A percentile compares a stretch with the other conserved stretches of the same genome.
Evolutionary conservation across 2,888 invertebrate species (phyloP).

Genomic region (Calephelis perditalis): DNA sequence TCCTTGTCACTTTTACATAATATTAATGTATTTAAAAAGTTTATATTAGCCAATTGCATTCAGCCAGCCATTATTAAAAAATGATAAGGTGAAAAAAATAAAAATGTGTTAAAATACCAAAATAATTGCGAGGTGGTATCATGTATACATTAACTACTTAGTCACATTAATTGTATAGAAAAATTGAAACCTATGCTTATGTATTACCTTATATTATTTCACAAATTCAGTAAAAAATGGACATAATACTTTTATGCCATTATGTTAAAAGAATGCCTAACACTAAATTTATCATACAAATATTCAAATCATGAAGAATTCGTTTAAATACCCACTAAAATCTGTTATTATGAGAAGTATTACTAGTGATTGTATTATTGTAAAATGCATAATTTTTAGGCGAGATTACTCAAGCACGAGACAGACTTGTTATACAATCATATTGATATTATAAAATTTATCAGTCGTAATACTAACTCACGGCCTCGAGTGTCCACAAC

Average conservation of each 20-base stretch:
- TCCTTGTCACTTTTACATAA: too few species aligned
- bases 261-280: constrained; percentile 60
- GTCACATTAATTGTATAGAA: constrained; percentile 21
- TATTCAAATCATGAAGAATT: constrained; percentile 43
- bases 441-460: constrained; percentile 35
- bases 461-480: constrained; percentile 53
- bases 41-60: too few species aligned
- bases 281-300: constrained; percentile 49
- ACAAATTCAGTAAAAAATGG: constrained; percentile 55
- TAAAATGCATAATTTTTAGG: constrained; percentile 18
- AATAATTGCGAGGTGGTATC: constrained; percentile 42
- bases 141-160: constrained; percentile 17
- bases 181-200: constrained; percentile 30
- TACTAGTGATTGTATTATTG: constrained; percentile 23
- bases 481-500: constrained; percentile 58
- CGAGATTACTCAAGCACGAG: constrained; percentile 10
- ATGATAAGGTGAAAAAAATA: constrained; percentile 32
- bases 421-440: constrained; percentile 25
- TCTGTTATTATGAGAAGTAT: constrained; percentile 23
- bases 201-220: constrained; percentile 34
- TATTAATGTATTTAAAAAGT: too few species aligned
- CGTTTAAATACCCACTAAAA: constrained; percentile 42
- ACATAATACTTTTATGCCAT: constrained; percentile 46
- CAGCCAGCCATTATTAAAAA: not conserved
- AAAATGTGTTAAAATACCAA: constrained; percentile 29